These are phyloP conservation scores for Camelus bactrianus DNA, from an alignment of 2,113 vertebrate genomes.

Conservation along the genomic window DNA sequence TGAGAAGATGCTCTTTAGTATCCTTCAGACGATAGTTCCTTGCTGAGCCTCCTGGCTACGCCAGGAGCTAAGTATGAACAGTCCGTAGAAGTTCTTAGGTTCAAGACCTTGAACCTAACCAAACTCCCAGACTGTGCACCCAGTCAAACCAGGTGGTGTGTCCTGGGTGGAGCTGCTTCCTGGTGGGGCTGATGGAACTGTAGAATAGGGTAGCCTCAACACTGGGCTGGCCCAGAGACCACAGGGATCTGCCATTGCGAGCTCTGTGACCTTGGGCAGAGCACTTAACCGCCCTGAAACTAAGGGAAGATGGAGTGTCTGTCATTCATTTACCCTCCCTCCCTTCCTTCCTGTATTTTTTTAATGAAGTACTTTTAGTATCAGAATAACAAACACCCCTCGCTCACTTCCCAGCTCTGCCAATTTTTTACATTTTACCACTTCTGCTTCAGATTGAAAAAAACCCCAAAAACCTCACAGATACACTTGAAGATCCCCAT, in stretches of 20 bases:
- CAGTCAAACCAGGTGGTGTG: fast-evolving
- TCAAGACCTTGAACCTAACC: neutral
- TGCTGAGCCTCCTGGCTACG: neutral
- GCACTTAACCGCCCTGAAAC: neutral
- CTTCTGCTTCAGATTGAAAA: neutral
- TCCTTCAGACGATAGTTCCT: neutral
- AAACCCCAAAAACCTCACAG: neutral
- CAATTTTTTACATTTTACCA: neutral
- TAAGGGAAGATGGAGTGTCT: neutral
- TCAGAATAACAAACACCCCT: neutral
- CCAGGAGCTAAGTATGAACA: neutral
- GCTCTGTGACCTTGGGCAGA: neutral
- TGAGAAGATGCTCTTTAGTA: neutral
- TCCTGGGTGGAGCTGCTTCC: neutral
- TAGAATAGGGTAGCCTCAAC: neutral
- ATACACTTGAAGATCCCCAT: neutral
- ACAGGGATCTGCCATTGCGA: neutral
- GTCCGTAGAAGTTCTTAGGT: neutral
- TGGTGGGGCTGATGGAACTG: neutral
- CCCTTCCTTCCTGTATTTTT: neutral
- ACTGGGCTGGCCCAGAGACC: neutral
- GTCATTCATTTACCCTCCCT: neutral
- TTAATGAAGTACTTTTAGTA: neutral
- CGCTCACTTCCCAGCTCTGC: neutral
- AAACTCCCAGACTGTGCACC: neutral